Evolutionary conservation across 2,797 vertebrate species (phyloP).

Genomic region (Scolopax bukidnonensis): DNA sequence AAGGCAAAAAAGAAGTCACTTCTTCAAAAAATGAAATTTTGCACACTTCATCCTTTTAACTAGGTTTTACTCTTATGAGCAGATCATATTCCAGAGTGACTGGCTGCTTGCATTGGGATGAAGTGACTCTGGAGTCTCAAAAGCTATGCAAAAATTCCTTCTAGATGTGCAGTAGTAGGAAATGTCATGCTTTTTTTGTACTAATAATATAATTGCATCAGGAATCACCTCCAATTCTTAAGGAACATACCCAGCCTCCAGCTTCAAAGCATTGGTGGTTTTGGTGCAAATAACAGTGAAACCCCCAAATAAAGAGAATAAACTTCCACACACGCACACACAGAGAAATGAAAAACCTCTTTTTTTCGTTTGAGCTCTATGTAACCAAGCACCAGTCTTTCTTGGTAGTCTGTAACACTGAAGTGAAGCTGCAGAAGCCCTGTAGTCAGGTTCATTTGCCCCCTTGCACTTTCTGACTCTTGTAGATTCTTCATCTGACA

Average conservation of each 20-base stretch:
- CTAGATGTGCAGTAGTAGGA: not conserved
- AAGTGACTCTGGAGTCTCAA: not conserved
- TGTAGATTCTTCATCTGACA: not conserved
- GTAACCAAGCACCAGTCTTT: not conserved
- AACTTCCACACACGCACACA: not conserved
- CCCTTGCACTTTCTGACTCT: not conserved
- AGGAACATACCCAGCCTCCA: not conserved
- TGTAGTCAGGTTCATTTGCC: not conserved
- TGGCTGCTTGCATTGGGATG: not conserved
- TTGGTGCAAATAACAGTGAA: not conserved
- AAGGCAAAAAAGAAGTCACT: not conserved
- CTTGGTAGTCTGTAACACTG: not conserved
- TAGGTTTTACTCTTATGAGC: not conserved
- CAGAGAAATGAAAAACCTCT: not conserved
- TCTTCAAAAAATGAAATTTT: not conserved
- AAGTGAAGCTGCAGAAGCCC: not conserved
- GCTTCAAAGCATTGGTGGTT: not conserved
- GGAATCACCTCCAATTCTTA: conserved; percentile 31
- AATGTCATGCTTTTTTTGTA: not conserved
- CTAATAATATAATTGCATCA: not conserved
- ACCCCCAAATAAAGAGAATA: not conserved
- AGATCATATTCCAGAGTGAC: not conserved
- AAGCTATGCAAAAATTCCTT: not conserved
- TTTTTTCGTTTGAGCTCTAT: not conserved
- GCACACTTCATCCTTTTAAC: conserved; percentile 1